Evolutionary conservation across 2,888 invertebrate species (phyloP), one percentile per base, ranked within the genome.

Genomic region (Caenorhabditis angaria): DNA sequence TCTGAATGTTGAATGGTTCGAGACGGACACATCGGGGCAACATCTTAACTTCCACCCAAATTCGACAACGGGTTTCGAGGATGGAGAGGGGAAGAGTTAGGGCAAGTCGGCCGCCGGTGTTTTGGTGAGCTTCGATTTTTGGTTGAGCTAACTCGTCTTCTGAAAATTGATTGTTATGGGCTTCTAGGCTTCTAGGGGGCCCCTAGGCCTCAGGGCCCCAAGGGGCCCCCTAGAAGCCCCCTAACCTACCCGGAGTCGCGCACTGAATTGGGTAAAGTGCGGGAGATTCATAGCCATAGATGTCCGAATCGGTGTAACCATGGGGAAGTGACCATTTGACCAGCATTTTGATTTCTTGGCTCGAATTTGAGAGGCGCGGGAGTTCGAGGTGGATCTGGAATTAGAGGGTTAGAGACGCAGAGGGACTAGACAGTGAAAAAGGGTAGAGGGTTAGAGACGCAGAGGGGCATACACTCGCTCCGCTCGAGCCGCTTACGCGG

Each of bases 191-290:
- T n/a, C n/a, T n/a, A n/a, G n/a, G n/a, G n/a, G n/a, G n/a, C n/a
- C n/a, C n/a, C n/a, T n/a, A n/a, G n/a, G n/a, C n/a, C n/a, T n/a
- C n/a, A n/a, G n/a, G n/a, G n/a, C n/a, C n/a, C n/a, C n/a, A n/a
- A n/a, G n/a, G n/a, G n/a, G n/a, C n/a, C n/a, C n/a, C n/a, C n/a
- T n/a, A n/a, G n/a, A n/a, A n/a, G n/a, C n/a, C n/a, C n/a, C n/a
- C n/a, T n/a, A n/a, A n/a, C n/a, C n/a, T n/a, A n/a, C n/a, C n/a
- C 2, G 83, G 82, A 24, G 82, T 82, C 55, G 73, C 70, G 54
- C 85, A 85, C 22, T 83, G 80, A 22, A 84, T 83, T 4, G 85
- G 85, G 53, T 84, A 85, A 12, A 83, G 76, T 5, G 78, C 80
- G 8, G 85, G 85, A 8, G 78, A 72, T 51, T 83, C 84, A 57